phyloP scores from a whole-genome alignment of 2,113 vertebrate genomes.

The Naja naja region DNA sequence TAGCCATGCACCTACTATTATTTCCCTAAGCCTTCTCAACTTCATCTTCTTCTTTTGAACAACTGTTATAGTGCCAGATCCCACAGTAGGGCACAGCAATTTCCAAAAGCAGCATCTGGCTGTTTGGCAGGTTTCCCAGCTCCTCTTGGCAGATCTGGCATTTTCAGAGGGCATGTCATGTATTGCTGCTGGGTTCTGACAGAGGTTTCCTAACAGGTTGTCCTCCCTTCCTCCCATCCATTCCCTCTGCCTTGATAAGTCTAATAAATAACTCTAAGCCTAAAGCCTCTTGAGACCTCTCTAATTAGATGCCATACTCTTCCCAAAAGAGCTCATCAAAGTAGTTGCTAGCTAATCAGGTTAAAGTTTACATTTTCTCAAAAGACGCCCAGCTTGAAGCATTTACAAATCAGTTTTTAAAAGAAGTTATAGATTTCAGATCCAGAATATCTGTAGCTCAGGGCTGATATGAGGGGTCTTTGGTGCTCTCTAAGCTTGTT shows the following conservation, averaged over 20 bases:
- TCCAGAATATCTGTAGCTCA: background rate
- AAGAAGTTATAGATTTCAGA: background rate
- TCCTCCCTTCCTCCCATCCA: background rate
- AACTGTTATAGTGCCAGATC: constrained; percentile 16
- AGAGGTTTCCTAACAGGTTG: background rate
- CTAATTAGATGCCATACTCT: background rate
- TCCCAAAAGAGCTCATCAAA: background rate
- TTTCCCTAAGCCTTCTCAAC: background rate
- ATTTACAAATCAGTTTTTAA: background rate
- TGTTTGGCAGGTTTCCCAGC: constrained; percentile 25
- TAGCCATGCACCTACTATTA: background rate
- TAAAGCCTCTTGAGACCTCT: background rate
- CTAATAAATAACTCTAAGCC: background rate
- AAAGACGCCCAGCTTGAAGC: background rate
- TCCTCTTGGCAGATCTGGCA: constrained; percentile 1
- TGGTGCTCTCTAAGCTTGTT: background rate
- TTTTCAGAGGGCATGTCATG: constrained; percentile 7
- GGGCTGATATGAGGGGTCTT: background rate
- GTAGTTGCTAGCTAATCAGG: background rate
- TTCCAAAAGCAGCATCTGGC: constrained; percentile 25
- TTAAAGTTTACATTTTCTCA: background rate
- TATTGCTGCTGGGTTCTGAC: constrained; percentile 17
- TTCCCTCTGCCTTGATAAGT: background rate
- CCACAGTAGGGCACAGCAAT: background rate
- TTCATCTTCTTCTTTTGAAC: background rate